These are phyloP conservation scores for Zaprionus kolodkinae DNA, from an alignment of 1,140 invertebrate species.

Conservation along the genomic window DNA sequence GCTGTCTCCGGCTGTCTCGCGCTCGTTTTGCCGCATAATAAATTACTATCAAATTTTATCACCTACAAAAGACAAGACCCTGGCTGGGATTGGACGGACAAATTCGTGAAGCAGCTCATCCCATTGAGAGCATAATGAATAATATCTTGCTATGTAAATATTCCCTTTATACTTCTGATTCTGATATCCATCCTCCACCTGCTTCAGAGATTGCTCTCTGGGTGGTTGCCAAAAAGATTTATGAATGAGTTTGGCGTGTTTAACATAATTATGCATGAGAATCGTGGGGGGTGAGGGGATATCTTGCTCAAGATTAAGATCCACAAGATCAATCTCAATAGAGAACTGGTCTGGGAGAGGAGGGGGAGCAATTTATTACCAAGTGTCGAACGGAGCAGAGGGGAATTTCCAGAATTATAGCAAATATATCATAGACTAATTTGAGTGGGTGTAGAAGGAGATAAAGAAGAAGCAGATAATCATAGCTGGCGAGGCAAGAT, in stretches of 20 bases:
- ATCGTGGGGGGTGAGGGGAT: background rate
- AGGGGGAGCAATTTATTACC: slow-evolving; percentile 16
- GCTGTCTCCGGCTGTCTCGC: slow-evolving; percentile 19
- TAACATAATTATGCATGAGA: slow-evolving; percentile 66
- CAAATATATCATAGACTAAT: background rate
- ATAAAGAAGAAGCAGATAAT: background rate
- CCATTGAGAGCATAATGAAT: slow-evolving; percentile 63
- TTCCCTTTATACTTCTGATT: slow-evolving; percentile 31
- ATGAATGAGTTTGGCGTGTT: slow-evolving; percentile 69
- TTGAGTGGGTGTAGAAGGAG: background rate
- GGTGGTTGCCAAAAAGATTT: slow-evolving; percentile 64
- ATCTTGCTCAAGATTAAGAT: slow-evolving; percentile 29
- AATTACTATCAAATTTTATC: slow-evolving; percentile 76
- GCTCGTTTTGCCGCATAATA: slow-evolving; percentile 45
- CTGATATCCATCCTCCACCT: slow-evolving; percentile 43
- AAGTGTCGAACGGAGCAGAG: slow-evolving; percentile 6
- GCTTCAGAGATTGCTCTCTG: slow-evolving; percentile 15
- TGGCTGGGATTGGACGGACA: slow-evolving; percentile 30
- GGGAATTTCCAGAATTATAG: slow-evolving; percentile 10
- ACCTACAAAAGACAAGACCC: slow-evolving; percentile 61
- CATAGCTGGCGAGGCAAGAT: background rate
- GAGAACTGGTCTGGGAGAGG: background rate
- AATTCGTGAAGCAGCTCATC: slow-evolving; percentile 63
- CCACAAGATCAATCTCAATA: slow-evolving; percentile 41
- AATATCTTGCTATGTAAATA: slow-evolving; percentile 66